These are phyloP conservation scores for Nycteola revayana DNA, from an alignment of 2,888 invertebrate species.

Conservation along the genomic window DNA sequence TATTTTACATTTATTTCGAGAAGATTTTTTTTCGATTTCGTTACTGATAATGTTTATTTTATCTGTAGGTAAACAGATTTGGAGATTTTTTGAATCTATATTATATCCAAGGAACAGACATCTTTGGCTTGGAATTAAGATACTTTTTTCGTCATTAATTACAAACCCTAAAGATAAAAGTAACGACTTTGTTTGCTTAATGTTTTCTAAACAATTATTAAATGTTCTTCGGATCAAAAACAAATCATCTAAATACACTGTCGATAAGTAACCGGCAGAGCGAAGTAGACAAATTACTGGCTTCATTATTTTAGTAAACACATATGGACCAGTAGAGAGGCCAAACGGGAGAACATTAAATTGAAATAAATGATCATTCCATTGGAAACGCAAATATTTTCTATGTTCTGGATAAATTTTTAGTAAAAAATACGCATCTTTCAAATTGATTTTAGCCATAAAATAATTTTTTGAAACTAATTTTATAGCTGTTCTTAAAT, in stretches of 20 bases:
- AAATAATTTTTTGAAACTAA: conserved; percentile 1
- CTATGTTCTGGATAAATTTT: too few relatives aligned
- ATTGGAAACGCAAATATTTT: conserved; percentile 12
- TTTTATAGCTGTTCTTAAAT: conserved; percentile 1
- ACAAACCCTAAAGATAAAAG: conserved; percentile 3
- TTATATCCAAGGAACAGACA: too few relatives aligned
- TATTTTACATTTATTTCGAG: conserved; percentile 2
- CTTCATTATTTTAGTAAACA: too few relatives aligned
- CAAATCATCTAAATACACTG: conserved; percentile 8
- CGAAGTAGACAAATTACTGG: background rate
- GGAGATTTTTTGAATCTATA: background rate
- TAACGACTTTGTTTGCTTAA: background rate
- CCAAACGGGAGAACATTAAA: conserved; percentile 16
- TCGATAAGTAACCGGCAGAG: too few relatives aligned
- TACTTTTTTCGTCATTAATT: conserved; percentile 3
- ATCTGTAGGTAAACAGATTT: background rate
- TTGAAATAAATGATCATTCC: conserved; percentile 3
- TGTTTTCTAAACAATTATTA: background rate
- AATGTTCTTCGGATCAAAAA: background rate
- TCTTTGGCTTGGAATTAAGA: background rate
- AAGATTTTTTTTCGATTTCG: background rate
- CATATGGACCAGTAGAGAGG: too few relatives aligned
- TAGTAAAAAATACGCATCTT: conserved; percentile 9
- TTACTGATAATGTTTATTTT: background rate
- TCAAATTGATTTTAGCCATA: background rate